These are phyloP conservation scores for Eupithecia insigniata DNA, from an alignment of 2,888 invertebrate genomes.

Conservation along the genomic window DNA sequence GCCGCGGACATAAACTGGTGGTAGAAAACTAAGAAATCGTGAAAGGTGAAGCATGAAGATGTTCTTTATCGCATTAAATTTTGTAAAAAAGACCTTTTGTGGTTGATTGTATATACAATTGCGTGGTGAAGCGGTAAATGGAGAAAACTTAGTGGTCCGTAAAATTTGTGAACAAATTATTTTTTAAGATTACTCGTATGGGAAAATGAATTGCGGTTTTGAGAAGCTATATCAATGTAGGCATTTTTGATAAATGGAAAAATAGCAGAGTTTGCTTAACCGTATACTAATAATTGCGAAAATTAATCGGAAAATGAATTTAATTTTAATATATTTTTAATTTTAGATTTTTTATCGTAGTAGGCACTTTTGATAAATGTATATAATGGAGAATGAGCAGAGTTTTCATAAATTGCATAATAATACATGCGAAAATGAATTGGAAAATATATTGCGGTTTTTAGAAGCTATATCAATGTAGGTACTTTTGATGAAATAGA, in stretches of 20 bases:
- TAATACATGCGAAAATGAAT: no score
- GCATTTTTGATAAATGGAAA: neutral
- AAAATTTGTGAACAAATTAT: constrained; percentile 53
- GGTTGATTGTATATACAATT: constrained; percentile 45
- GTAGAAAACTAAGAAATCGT: neutral
- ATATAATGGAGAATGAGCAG: no score
- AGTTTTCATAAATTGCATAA: no score
- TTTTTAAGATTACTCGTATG: constrained; percentile 41
- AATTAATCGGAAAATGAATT: no score
- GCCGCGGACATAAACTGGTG: no score
- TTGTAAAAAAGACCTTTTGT: neutral
- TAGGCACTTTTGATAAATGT: no score
- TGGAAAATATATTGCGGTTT: constrained; percentile 34
- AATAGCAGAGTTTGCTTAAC: no score
- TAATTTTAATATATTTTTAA: no score
- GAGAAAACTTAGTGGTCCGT: constrained; percentile 54
- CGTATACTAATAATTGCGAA: no score
- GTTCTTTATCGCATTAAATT: neutral
- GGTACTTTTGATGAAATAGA: no score
- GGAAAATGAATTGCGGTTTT: constrained; percentile 34
- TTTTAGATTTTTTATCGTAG: no score
- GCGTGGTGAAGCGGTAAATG: no score
- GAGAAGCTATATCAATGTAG: neutral
- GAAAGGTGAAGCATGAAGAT: neutral
- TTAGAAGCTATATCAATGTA: neutral